Evolutionary conservation across 2,888 invertebrate species (phyloP).

Genomic region (Gnatocerus cornutus): DNA sequence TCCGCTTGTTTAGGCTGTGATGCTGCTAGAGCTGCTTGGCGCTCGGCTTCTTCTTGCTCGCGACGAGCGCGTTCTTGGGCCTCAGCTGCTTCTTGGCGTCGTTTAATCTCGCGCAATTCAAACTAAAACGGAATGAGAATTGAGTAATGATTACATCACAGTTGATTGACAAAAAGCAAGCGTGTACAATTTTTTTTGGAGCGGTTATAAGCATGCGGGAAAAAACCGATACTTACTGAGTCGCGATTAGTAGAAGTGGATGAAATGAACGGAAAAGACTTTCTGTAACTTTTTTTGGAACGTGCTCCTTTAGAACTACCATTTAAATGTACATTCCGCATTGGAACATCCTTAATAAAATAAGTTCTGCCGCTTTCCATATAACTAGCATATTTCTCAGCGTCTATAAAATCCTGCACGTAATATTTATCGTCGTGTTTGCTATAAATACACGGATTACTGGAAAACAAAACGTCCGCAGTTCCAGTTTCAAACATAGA

Average conservation of each 20-base stretch:
- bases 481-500: conserved; percentile 50
- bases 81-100: conserved; percentile 82
- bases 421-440: conserved; percentile 55
- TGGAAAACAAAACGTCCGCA: conserved; percentile 5
- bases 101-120: conserved; percentile 96
- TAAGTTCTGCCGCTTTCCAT: conserved; percentile 52
- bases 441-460: conserved; percentile 13
- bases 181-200: no score
- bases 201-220: no score
- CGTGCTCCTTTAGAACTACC: conserved; percentile 48
- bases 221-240: conserved; percentile 54
- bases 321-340: not conserved
- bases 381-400: conserved; percentile 59
- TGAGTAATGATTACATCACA: no score
- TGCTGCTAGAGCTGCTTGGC: conserved; percentile 77
- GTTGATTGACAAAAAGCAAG: conserved; percentile 5
- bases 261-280: conserved; percentile 58
- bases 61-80: conserved; percentile 76
- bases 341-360: conserved; percentile 5
- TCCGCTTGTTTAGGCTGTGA: conserved; percentile 71
- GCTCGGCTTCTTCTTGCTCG: conserved; percentile 88
- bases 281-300: conserved; percentile 53
- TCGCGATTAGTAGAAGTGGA: conserved; percentile 39
- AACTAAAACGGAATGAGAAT: conserved; percentile 83
- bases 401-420: conserved; percentile 62